Conservation (phyloP, 2,888 invertebrate species). For the Cistogaster globosa region DNA sequence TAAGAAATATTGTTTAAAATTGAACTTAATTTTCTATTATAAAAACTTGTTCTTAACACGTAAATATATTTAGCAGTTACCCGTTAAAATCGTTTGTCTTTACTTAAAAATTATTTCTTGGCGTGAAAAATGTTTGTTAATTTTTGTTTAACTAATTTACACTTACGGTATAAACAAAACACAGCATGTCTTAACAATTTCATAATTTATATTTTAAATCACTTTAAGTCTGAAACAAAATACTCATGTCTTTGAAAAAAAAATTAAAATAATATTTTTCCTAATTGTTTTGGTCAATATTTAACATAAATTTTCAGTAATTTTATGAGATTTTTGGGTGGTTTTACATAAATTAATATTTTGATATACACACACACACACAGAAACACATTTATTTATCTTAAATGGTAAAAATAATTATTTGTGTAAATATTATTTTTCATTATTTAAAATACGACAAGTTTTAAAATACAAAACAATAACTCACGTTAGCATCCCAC, state of each 20-base stretch:
- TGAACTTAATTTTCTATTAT: no score
- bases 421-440: conserved; percentile 18
- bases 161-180: conserved; percentile 11
- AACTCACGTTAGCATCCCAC: conserved; percentile 59
- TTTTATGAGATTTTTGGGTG: conserved; percentile 46
- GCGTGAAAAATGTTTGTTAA: conserved; percentile 58
- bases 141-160: conserved; percentile 51
- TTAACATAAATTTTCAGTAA: conserved; percentile 17
- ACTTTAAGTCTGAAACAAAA: neutral
- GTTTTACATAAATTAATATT: conserved; percentile 11
- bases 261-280: conserved; percentile 20
- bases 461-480: conserved; percentile 20
- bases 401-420: conserved; percentile 43
- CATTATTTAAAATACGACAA: conserved; percentile 4
- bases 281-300: conserved; percentile 62
- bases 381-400: conserved; percentile 4
- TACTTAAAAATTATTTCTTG: conserved; percentile 30
- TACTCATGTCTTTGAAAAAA: conserved; percentile 30
- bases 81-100: conserved; percentile 62
- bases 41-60: neutral
- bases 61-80: conserved; percentile 62
- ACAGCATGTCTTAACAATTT: conserved; percentile 16
- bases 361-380: neutral
- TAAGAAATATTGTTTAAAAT: neutral
- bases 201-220: neutral